Percentiles rank a stretch among this genome's conserved stretches.
These are phyloP conservation scores for Alectura lathami DNA, from an alignment of 2,113 vertebrate genomes.

Conservation along the genomic window DNA sequence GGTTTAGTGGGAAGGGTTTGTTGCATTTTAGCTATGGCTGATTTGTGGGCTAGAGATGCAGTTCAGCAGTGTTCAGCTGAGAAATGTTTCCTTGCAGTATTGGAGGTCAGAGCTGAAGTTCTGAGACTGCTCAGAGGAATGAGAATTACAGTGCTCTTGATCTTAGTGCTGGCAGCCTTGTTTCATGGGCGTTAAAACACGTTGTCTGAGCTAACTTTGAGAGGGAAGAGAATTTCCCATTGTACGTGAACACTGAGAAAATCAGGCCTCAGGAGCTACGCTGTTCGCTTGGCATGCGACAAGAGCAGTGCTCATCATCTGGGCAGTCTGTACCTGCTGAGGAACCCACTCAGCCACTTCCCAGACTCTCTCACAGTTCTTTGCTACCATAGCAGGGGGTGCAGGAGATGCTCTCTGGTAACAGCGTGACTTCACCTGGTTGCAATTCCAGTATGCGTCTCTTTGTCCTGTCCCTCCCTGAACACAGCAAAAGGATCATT, in stretches of 20 bases:
- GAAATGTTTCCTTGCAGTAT: not conserved
- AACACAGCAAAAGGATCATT: not conserved
- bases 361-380: not conserved
- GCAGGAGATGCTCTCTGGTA: not conserved
- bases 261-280: not conserved
- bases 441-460: not conserved
- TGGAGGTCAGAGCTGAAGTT: not conserved
- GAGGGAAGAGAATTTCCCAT: not conserved
- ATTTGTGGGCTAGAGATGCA: not conserved
- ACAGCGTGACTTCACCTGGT: not conserved
- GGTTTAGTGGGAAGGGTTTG: not conserved
- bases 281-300: not conserved
- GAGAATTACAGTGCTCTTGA: not conserved
- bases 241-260: not conserved
- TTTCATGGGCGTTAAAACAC: not conserved
- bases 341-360: not conserved
- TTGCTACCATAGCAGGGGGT: rapidly evolving
- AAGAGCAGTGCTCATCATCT: not conserved
- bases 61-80: not conserved
- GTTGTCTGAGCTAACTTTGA: not conserved
- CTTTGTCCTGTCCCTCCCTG: not conserved
- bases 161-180: not conserved
- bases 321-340: not conserved
- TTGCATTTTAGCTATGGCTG: not conserved
- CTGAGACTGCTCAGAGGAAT: not conserved